Evolutionary conservation across 1,140 invertebrate genomes (phyloP).

Genomic region (Eurytemora carolleeae): DNA sequence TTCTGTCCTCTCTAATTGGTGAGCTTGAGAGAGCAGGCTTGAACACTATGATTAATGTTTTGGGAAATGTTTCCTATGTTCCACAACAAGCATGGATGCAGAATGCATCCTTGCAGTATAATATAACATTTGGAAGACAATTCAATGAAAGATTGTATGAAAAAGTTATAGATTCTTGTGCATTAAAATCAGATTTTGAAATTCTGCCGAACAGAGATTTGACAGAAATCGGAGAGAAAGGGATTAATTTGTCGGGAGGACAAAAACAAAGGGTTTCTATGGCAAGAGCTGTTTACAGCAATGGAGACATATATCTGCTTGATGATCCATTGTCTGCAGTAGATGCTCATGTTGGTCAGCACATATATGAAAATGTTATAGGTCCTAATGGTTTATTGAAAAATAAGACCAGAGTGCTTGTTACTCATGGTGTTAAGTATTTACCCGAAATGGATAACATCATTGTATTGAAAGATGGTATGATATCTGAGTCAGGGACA

Average conservation of each 20-base stretch:
- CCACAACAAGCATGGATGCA: constrained; percentile 43
- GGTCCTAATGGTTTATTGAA: constrained; percentile 35
- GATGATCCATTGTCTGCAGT: constrained; percentile 55
- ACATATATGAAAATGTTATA: constrained; percentile 45
- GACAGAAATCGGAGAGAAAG: constrained; percentile 47
- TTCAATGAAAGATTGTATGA: constrained; percentile 15
- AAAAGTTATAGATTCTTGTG: constrained; percentile 35
- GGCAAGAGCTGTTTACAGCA: constrained; percentile 51
- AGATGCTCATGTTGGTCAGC: constrained; percentile 44
- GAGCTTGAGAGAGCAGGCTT: constrained; percentile 28
- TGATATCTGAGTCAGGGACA: constrained; percentile 24
- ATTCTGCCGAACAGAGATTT: constrained; percentile 36
- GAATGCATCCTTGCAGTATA: constrained; percentile 41
- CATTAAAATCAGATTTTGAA: constrained; percentile 45
- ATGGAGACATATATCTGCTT: constrained; percentile 35
- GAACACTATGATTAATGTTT: constrained; percentile 32
- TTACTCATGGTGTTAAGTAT: constrained; percentile 42
- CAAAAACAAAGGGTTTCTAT: constrained; percentile 55
- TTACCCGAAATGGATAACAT: constrained; percentile 17
- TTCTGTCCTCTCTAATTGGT: constrained; percentile 40
- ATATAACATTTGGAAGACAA: constrained; percentile 38
- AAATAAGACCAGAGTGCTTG: constrained; percentile 48
- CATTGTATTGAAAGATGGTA: constrained; percentile 12
- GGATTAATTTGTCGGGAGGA: constrained; percentile 51
- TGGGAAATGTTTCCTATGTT: constrained; percentile 40